Evolutionary conservation across 1,140 invertebrate species (phyloP).

Genomic region (Araneus ventricosus): DNA sequence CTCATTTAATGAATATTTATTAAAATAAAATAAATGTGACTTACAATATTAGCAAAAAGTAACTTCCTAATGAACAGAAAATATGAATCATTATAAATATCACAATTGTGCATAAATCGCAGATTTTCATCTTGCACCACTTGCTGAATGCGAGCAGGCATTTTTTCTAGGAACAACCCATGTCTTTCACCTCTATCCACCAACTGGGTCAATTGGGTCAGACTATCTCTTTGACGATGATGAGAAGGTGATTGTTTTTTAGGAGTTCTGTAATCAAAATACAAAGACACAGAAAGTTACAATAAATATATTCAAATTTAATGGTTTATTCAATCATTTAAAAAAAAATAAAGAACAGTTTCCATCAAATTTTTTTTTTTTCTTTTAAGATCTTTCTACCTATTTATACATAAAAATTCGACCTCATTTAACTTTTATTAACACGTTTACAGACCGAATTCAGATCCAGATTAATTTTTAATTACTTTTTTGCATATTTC

Average conservation of each 20-base stretch:
- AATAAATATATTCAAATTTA: not conserved
- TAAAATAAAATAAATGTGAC: slow-evolving; percentile 7
- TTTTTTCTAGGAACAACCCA: slow-evolving; percentile 81
- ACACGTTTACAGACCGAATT: too few species aligned
- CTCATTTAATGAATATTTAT: too few species aligned
- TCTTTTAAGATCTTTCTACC: too few species aligned
- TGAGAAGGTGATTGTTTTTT: slow-evolving; percentile 39
- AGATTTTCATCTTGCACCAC: slow-evolving; percentile 82
- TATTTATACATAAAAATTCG: too few species aligned
- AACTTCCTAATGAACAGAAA: slow-evolving; percentile 82
- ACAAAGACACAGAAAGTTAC: too few species aligned
- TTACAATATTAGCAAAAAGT: slow-evolving; percentile 78
- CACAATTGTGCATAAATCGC: slow-evolving; percentile 82
- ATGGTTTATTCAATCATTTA: not conserved
- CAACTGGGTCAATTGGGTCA: slow-evolving; percentile 82
- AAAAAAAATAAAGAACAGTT: not conserved
- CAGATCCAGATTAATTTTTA: too few species aligned
- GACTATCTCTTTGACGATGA: slow-evolving; percentile 79
- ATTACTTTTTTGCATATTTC: too few species aligned
- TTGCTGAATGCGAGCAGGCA: slow-evolving; percentile 82
- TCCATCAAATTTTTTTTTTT: too few species aligned
- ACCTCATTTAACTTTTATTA: too few species aligned
- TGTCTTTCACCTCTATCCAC: slow-evolving; percentile 82
- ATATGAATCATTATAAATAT: slow-evolving; percentile 82
- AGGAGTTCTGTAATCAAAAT: slow-evolving; percentile 52